phyloP scores from a whole-genome alignment of 2,113 vertebrate species.

The Elephantulus edwardii region DNA sequence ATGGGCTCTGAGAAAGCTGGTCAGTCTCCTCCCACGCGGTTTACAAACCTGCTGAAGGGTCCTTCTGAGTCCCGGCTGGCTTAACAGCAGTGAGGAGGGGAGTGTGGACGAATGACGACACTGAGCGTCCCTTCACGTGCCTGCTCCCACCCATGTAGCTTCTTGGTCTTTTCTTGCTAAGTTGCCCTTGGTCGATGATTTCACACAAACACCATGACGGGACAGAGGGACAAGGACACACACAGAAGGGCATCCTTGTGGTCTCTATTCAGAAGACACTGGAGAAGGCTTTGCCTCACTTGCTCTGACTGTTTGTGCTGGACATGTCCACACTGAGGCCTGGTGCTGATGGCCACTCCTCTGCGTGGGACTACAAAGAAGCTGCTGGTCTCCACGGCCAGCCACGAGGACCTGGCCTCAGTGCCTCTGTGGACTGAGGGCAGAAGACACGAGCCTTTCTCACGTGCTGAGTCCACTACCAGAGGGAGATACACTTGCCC shows the following conservation, averaged over 20 bases:
- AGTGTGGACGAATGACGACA: no score
- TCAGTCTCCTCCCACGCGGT: no score
- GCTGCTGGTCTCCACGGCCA: not conserved
- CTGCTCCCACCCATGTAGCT: not conserved
- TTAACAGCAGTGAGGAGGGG: no score
- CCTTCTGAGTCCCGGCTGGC: no score
- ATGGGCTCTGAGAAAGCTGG: no score
- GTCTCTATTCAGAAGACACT: not conserved
- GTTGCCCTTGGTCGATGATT: not conserved
- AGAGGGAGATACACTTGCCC: rapidly evolving
- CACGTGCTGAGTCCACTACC: not conserved
- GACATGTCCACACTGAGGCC: not conserved
- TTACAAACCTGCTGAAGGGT: no score
- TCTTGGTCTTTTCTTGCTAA: not conserved
- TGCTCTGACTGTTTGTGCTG: not conserved
- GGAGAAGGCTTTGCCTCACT: not conserved
- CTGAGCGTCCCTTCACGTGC: no score
- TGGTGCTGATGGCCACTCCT: not conserved
- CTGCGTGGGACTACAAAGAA: not conserved
- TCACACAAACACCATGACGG: not conserved
- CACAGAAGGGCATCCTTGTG: not conserved
- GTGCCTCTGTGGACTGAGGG: not conserved
- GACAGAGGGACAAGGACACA: no score
- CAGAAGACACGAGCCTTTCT: not conserved
- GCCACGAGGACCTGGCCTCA: not conserved